Base-by-base conservation (phyloP, 2,797 vertebrate species). In the Pampus argenteus region DNA sequence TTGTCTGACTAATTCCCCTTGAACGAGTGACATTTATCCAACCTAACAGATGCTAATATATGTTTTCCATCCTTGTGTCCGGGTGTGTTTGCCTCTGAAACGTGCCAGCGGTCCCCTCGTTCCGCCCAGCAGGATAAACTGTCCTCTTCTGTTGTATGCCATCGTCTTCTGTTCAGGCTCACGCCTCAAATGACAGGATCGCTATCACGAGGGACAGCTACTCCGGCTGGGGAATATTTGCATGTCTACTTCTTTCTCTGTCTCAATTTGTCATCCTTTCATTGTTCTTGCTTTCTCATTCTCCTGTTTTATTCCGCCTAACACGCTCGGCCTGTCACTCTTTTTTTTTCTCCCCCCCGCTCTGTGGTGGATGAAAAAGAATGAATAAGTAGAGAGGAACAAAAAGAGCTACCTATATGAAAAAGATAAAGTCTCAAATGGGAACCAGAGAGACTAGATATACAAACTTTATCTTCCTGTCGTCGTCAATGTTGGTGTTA, bases 171-270 rank as follows among this genome's bases (percentile, higher is more conserved):
- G 78, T 80, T 83, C 71, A 71, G 72, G 66, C 75, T 57, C 73
- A 38, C 34, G 50, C 80, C 80, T 84, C 79, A 71, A 70, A 81
- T 70, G 86, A 86, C 84, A 83, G 79, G 65, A 80, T 82, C 29
- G 15, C 75, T 69, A 86, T 82, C 76, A 62, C 72, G 28, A 55
- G 78, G 75, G 81, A 80, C 86, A 45, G 71, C 67, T 49, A 72
- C 81, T 78, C 88, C 85, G 76, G 20, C 79, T 71, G 60, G 84
- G 85, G 81, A 84, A 78, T 79, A 86, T 85, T 83, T 81, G 74
- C 81, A 84, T 79, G 78, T 73, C 79, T 64, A 56, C 64, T 54
- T 78, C 76, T 66, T 66, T 69, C 60, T 59, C 28, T 6, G 8
- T 83, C 74, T 86, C 85, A 85, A 85, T 87, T 85, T 88, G 74